A percentile compares a stretch with the other conserved stretches of the same genome.
Conservation (phyloP, 2,113 vertebrate species). For the Scomber colias region DNA sequence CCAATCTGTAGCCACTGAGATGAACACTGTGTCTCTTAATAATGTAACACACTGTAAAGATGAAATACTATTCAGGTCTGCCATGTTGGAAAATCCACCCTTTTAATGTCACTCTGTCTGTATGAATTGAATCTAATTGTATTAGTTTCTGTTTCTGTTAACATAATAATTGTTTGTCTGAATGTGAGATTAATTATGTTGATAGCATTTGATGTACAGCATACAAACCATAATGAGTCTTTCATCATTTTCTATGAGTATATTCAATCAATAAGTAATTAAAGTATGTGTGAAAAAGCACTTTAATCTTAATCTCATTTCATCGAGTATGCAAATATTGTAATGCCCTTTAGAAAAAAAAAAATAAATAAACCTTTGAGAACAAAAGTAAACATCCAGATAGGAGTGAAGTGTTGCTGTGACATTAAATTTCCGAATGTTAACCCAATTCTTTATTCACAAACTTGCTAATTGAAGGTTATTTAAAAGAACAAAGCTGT, state of each 20-base stretch:
- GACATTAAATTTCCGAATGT: background rate
- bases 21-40: no score
- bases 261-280: background rate
- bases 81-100: no score
- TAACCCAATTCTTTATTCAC: no score
- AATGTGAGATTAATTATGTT: background rate
- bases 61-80: no score
- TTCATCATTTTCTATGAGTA: background rate
- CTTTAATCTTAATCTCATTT: background rate
- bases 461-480: background rate
- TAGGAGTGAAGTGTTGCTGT: no score
- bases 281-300: background rate
- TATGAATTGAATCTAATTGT: background rate
- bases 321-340: background rate
- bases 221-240: no score
- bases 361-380: no score
- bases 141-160: background rate
- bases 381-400: no score
- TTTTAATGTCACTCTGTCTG: no score
- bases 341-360: background rate
- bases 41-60: no score
- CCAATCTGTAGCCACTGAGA: background rate
- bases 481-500: constrained; percentile 1
- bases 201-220: background rate
- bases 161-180: background rate